Evolutionary conservation across 2,113 vertebrate species (phyloP).

Genomic region (Crotalus helleri): DNA sequence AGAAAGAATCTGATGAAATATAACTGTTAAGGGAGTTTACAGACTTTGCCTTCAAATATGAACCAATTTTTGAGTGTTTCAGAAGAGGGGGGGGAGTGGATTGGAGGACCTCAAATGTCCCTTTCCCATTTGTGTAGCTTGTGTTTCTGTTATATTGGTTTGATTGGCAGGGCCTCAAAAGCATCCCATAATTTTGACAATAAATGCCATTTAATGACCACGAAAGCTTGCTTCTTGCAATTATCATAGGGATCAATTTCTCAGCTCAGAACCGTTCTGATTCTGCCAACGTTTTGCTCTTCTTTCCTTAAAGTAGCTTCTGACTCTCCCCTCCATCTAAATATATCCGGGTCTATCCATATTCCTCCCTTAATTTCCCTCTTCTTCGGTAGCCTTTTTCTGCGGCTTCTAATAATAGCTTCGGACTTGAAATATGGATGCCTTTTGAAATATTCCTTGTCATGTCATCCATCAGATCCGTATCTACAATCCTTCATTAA

Average conservation of each 20-base stretch:
- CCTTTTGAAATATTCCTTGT: constrained; percentile 38
- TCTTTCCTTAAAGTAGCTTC: background rate
- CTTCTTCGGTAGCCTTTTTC: background rate
- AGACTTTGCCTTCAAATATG: background rate
- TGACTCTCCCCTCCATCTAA: background rate
- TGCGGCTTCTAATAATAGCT: constrained; percentile 31
- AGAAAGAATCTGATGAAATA: background rate
- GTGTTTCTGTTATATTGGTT: background rate
- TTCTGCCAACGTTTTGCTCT: background rate
- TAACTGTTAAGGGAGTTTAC: background rate
- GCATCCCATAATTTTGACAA: background rate
- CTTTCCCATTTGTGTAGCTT: background rate
- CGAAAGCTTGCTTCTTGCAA: background rate
- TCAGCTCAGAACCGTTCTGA: background rate
- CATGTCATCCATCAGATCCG: constrained; percentile 52
- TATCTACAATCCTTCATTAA: constrained; percentile 60
- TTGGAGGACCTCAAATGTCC: background rate
- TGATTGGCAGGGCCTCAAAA: background rate
- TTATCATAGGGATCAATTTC: background rate
- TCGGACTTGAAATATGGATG: constrained; percentile 48
- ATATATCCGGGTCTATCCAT: background rate
- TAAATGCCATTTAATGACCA: background rate
- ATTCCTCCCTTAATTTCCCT: background rate
- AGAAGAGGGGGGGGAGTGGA: background rate
- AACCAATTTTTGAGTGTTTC: background rate